Base-by-base conservation (phyloP, 2,113 vertebrate species). In the Scytalopus superciliaris region DNA sequence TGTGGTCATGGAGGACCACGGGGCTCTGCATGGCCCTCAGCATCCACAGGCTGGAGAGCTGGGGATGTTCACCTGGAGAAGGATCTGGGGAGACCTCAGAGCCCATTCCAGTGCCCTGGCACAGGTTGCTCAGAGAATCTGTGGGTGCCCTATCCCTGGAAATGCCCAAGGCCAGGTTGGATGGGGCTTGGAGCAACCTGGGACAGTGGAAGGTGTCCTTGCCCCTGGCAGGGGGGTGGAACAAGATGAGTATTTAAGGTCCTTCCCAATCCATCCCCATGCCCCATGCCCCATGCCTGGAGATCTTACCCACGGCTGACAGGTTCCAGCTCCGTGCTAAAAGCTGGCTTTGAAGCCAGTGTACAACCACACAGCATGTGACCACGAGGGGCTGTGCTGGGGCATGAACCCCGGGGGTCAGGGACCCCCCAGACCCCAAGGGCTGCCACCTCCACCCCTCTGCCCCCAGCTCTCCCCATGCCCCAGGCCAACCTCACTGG, bases 321-420 rank as follows among this genome's bases (percentile, higher is more conserved):
- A 55, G 35, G 49, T 37, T 75, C 40, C 60, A 40, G 60, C 49
- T 56, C 35, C 3, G 7, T 0, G 3, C 19, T 45, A 55, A 42
- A 49, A 6, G 3, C 7, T n/a, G 45, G 3, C 37, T 89, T 37
- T 39, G 73, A 68, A 33, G 42, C 40, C 19, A 74, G 49, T 1
- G 0, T 52, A 18, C 4, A 5, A 19, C 4, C 44, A 23, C 17
- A 1, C 0, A 52, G 50, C 14, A 27, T 7, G 8, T 25, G 25
- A 28, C 50, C 50, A 28, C 8, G 50, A 44, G 44, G 33, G 33
- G 27, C 50, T 27, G 12, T 1, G 2, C 40, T 10, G 22, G 30
- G 31, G 12, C 40, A 7, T 0, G 2, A 35, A 28, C 8, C 25
- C 27, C 50, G 0, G 1, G 7, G 35, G 27, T 49, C 2, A 57